A percentile compares a stretch with the other conserved stretches of the same genome.
These are phyloP conservation scores for Nycticorax nycticorax DNA, from an alignment of 2,113 vertebrate genomes.

Conservation along the genomic window DNA sequence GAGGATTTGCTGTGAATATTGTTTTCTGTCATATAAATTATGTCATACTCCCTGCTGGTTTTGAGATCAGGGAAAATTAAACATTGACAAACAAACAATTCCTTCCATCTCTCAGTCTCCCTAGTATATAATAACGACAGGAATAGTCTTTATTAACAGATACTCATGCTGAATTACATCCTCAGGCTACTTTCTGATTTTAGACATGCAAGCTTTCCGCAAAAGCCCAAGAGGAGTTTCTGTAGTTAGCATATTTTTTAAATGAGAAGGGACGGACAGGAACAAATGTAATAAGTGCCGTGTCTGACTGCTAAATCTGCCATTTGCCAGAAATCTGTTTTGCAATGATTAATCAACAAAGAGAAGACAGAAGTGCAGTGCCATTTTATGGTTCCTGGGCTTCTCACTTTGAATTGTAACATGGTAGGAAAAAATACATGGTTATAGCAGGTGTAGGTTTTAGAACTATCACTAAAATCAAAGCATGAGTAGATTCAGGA, in stretches of 20 bases:
- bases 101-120: neutral
- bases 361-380: neutral
- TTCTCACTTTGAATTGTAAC: conserved; percentile 2
- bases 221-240: neutral
- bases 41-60: neutral
- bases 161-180: neutral
- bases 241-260: neutral
- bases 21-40: neutral
- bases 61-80: neutral
- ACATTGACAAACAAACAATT: neutral
- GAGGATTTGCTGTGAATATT: neutral
- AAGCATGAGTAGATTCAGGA: neutral
- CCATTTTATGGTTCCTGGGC: neutral
- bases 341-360: neutral
- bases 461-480: neutral
- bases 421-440: neutral
- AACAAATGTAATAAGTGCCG: neutral
- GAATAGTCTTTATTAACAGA: neutral
- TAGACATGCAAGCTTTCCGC: neutral
- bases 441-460: neutral
- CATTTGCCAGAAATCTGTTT: neutral
- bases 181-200: neutral
- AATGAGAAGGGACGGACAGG: neutral
- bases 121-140: neutral
- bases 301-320: neutral